Conservation (phyloP, 2,888 invertebrate species). For the Mesorhabditis belari region DNA sequence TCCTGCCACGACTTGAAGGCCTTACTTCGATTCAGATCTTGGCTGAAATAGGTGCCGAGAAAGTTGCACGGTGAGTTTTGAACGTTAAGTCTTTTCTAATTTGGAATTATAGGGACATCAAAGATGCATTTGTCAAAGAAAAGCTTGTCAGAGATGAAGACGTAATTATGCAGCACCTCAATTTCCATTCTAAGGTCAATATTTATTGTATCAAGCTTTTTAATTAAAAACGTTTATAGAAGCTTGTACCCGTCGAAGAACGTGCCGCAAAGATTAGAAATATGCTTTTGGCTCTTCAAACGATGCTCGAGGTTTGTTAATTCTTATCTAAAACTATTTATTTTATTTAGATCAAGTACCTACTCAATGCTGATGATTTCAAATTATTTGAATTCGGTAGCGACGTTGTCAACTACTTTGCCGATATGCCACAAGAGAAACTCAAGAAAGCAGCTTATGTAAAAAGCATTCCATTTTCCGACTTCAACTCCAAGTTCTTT, state of each 20-base stretch:
- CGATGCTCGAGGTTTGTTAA: background rate
- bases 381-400: background rate
- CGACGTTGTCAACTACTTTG: background rate
- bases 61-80: conserved; percentile 7
- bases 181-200: background rate
- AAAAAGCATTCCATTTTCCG: background rate
- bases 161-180: background rate
- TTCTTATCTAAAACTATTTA: background rate
- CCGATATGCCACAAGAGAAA: background rate
- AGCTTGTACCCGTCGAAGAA: background rate
- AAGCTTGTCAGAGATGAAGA: background rate
- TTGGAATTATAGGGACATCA: background rate
- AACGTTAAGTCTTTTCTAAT: background rate
- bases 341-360: background rate
- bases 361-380: background rate
- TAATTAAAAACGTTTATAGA: no score
- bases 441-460: background rate
- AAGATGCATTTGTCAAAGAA: no score
- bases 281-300: background rate
- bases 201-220: no score
- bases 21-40: conserved; percentile 11
- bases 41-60: conserved; percentile 11
- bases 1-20: conserved; percentile 10
- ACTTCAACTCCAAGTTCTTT: no score
- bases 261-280: background rate